Percentiles rank a stretch among this genome's conserved stretches.
These are phyloP conservation scores for Blomia tropicalis DNA, from an alignment of 2,888 invertebrate genomes.

Conservation along the genomic window DNA sequence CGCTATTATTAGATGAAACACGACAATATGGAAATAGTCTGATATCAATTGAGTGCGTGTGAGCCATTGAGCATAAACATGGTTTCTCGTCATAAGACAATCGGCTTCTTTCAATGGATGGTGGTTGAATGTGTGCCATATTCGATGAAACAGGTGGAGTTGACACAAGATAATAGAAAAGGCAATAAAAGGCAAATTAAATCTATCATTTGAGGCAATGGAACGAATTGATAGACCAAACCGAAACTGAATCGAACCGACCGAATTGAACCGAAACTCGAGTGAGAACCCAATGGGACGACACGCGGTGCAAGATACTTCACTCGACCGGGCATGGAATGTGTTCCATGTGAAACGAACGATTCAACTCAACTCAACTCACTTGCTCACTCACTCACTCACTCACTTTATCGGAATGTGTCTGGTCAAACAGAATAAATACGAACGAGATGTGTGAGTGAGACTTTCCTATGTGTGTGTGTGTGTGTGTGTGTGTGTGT, in stretches of 20 bases:
- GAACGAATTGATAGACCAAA: background rate
- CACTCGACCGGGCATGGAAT: background rate
- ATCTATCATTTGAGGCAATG: slow-evolving; percentile 1
- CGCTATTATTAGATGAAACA: background rate
- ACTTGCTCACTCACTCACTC: too few relatives aligned
- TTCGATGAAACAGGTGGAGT: slow-evolving; percentile 7
- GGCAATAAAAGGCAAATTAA: slow-evolving; percentile 11
- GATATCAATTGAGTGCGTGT: too few relatives aligned
- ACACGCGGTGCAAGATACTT: too few relatives aligned
- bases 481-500: too few relatives aligned
- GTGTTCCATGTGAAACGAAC: background rate
- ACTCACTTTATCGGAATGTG: slow-evolving; percentile 8
- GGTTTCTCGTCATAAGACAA: too few relatives aligned
- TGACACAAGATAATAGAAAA: background rate
- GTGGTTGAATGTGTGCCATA: background rate
- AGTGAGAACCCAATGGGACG: too few relatives aligned
- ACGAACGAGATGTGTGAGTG: background rate
- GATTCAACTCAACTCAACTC: too few relatives aligned
- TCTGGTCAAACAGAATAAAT: slow-evolving; percentile 8
- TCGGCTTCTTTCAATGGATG: background rate
- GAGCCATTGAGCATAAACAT: too few relatives aligned
- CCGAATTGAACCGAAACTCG: too few relatives aligned
- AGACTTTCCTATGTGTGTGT: too few relatives aligned
- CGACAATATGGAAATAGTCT: too few relatives aligned
- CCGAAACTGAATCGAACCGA: too few relatives aligned